Conservation (phyloP, 2,113 vertebrate genomes). For the Malurus melanocephalus region DNA sequence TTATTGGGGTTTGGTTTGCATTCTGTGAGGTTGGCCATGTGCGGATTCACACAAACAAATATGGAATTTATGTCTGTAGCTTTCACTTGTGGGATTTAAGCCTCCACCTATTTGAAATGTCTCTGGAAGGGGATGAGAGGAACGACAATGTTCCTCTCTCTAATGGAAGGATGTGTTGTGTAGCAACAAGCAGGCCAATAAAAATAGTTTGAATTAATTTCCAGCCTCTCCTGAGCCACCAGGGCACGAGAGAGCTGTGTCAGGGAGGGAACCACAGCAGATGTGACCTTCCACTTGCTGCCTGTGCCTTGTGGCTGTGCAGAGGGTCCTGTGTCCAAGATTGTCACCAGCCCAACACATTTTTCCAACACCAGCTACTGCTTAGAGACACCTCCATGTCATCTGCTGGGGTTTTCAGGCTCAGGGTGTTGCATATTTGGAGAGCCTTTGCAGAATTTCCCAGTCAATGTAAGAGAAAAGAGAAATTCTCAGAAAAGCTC, state of each 20-base stretch:
- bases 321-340: neutral
- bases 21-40: conserved; percentile 43
- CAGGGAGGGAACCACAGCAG: neutral
- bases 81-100: conserved; percentile 49
- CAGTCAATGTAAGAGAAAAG: neutral
- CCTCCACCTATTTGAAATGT: conserved; percentile 39
- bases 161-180: neutral
- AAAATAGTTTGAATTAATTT: conserved; percentile 4
- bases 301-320: accelerated
- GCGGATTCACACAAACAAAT: conserved; percentile 56
- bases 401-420: neutral
- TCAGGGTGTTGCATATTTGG: neutral
- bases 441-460: neutral
- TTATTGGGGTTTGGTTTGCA: conserved; percentile 53
- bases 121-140: conserved; percentile 39
- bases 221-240: neutral
- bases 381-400: neutral
- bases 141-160: neutral
- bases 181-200: neutral
- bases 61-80: conserved; percentile 25
- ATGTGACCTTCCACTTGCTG: accelerated
- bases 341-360: neutral
- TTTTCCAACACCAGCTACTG: neutral
- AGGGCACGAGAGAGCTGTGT: neutral
- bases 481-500: neutral